A percentile compares a stretch with the other conserved stretches of the same genome.
Evolutionary conservation across 2,113 vertebrate genomes (phyloP).

Genomic region (Triplophysa siluroides): DNA sequence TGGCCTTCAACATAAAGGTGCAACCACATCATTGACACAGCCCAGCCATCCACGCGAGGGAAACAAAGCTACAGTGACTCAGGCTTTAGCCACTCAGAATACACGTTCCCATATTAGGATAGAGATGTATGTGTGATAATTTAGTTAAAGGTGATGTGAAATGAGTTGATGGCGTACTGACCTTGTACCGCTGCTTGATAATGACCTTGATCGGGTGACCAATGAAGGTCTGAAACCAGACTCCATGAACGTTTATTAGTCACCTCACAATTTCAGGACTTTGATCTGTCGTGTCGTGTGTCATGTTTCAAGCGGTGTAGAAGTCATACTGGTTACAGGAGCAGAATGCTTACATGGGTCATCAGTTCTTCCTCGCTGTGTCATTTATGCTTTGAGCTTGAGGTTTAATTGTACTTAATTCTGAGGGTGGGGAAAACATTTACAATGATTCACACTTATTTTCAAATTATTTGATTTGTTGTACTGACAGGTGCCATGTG

Average conservation of each 20-base stretch:
- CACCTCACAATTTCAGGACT: slow-evolving; percentile 16
- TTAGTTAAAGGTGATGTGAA: slow-evolving; percentile 36
- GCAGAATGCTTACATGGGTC: slow-evolving; percentile 19
- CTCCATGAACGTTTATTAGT: slow-evolving; percentile 7
- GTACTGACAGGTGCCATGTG: too few species aligned
- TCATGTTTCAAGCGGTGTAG: not conserved
- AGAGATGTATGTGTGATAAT: slow-evolving; percentile 18
- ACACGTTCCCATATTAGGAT: slow-evolving; percentile 60
- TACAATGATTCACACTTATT: not conserved
- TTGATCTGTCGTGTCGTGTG: not conserved
- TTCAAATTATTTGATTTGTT: too few species aligned
- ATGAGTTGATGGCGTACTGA: slow-evolving; percentile 14
- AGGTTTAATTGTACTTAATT: slow-evolving; percentile 8
- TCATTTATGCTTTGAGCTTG: not conserved
- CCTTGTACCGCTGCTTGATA: slow-evolving; percentile 13
- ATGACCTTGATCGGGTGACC: slow-evolving; percentile 1
- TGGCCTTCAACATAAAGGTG: not conserved
- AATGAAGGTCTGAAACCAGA: slow-evolving; percentile 5
- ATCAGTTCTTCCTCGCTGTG: not conserved
- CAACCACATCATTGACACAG: slow-evolving; percentile 32
- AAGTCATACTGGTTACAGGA: slow-evolving; percentile 11
- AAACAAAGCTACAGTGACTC: slow-evolving; percentile 37
- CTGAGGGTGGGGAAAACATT: not conserved
- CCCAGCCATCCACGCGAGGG: slow-evolving; percentile 19
- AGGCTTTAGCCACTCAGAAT: slow-evolving; percentile 45